Base-by-base conservation (phyloP, 2,888 invertebrate species). In the Tenthredo livida region DNA sequence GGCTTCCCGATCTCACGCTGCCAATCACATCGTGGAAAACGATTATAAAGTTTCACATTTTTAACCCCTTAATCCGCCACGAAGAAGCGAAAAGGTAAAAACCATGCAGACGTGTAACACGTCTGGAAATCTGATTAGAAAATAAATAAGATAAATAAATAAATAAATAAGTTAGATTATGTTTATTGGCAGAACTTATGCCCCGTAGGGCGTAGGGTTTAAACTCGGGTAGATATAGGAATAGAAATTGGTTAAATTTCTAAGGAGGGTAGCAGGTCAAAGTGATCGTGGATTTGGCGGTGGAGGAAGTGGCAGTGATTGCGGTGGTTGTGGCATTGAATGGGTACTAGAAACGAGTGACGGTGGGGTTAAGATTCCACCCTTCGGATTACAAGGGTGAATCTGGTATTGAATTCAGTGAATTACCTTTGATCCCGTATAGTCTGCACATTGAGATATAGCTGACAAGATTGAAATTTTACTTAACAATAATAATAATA, bases 341-440 rank as follows among this genome's bases (percentile, higher is more conserved):
- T 73, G 33, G 33, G 50, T 77, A 50, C 29, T 54, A 54, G 10
- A 21, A 29, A 15, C 47, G 17, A 77, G 50, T 54, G 50, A 75
- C 75, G 77, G 72, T n/a, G 80, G 40, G 80, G 37, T 37, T 37
- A 29, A 80, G 58, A 61, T 50, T 80, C 61, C 40, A 12, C 58
- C 80, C 58, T 61, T 58, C 6, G 80, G 58, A 80, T 80, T 61
- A 80, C 80, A 80, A 37, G 58, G 80, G 80, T 80, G 61, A 80
- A 37, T 80, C 80, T 61, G 80, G 37, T 80, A 80, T 80, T 80
- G 80, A 80, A 80, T 80, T 80, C 40, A 61, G 80, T 80, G 21
- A 80, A 80, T 80, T 80, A 80, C 80, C 80, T 61, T 61, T 80
- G 80, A 61, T 61, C 80, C 61, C 50, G 37, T 58, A 58, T n/a